Evolutionary conservation across 2,797 vertebrate genomes (phyloP).

Genomic region (Phylloscopus collybita): DNA sequence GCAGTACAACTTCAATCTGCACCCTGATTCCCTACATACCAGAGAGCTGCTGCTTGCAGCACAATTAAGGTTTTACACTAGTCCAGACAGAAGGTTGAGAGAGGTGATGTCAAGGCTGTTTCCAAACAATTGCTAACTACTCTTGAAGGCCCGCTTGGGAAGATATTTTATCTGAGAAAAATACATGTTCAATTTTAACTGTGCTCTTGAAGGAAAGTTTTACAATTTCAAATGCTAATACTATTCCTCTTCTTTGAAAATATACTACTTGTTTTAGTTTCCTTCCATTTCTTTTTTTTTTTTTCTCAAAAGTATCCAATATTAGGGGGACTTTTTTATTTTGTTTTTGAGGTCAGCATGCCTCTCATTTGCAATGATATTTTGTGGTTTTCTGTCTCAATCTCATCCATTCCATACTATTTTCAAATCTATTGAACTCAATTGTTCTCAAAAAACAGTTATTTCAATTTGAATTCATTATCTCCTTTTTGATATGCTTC

Average conservation of each 20-base stretch:
- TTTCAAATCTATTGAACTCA: neutral
- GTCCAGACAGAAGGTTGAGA: neutral
- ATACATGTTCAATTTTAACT: neutral
- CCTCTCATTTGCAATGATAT: neutral
- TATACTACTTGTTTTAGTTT: neutral
- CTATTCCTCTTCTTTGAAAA: neutral
- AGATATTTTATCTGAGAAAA: neutral
- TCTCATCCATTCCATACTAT: neutral
- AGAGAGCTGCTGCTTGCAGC: neutral
- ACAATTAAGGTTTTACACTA: neutral
- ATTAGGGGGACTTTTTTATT: neutral
- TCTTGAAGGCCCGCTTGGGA: neutral
- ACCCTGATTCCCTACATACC: neutral
- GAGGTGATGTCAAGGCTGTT: neutral
- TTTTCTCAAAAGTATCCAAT: neutral
- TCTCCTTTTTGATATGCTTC: neutral
- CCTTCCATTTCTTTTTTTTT: neutral
- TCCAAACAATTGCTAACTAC: neutral
- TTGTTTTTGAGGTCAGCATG: neutral
- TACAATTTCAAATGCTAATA: neutral
- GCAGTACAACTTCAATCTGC: neutral
- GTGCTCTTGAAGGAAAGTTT: neutral
- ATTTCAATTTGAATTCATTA: neutral
- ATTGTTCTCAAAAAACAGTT: neutral
- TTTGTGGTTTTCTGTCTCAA: neutral